Evolutionary conservation across 2,888 invertebrate species (phyloP).

Genomic region (Lymantria monacha): DNA sequence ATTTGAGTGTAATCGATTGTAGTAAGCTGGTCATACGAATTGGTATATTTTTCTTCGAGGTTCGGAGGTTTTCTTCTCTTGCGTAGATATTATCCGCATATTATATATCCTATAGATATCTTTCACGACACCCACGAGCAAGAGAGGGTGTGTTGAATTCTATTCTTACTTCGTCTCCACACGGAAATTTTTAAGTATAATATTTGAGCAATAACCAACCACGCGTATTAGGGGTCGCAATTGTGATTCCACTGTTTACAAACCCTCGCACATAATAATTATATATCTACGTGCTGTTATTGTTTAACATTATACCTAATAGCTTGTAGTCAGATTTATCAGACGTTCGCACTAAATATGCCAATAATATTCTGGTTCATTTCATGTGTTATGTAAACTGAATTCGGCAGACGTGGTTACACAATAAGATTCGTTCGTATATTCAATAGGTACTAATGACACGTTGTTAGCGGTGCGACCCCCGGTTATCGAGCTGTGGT

Average conservation of each 20-base stretch:
- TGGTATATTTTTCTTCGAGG: too few relatives aligned
- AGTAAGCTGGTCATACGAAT: too few relatives aligned
- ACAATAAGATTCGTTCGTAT: conserved; percentile 8
- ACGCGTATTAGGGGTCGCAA: not conserved
- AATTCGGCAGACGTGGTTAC: conserved; percentile 10
- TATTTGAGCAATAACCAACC: too few relatives aligned
- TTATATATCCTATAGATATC: too few relatives aligned
- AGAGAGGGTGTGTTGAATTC: too few relatives aligned
- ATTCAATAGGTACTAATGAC: conserved; percentile 27
- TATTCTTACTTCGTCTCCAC: too few relatives aligned
- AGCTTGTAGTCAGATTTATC: not conserved
- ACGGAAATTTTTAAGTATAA: too few relatives aligned
- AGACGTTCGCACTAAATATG: not conserved
- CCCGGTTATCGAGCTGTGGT: conserved; percentile 42
- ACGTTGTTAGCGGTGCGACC: conserved; percentile 37
- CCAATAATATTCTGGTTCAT: conserved; percentile 8
- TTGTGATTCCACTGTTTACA: not conserved
- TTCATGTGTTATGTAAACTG: conserved; percentile 18
- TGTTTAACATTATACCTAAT: not conserved
- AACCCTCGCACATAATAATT: not conserved
- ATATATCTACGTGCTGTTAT: too few relatives aligned
- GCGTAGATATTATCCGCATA: too few relatives aligned
- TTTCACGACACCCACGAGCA: too few relatives aligned
- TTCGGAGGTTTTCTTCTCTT: too few relatives aligned
- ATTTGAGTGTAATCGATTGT: too few relatives aligned